These are phyloP conservation scores for Geodia barretti DNA, from an alignment of 37 sponge, comb jelly and placozoan genomes.

Conservation along the genomic window DNA sequence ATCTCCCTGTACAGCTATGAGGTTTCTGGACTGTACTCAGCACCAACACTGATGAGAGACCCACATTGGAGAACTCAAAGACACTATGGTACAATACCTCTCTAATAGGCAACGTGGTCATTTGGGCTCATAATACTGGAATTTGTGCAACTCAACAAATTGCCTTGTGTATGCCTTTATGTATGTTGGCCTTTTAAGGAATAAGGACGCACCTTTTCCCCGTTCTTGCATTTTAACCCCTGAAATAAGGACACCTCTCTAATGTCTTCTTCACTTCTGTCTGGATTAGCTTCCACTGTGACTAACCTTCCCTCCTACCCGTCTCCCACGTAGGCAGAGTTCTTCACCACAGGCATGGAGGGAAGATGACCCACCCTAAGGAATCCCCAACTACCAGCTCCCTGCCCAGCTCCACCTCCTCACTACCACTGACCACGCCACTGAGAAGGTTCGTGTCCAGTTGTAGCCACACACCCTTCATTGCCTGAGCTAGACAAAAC, in stretches of 20 bases:
- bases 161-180: too few relatives aligned
- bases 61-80: slow-evolving; percentile 47
- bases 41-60: slow-evolving; percentile 70
- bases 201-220: background rate
- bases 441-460: too few relatives aligned
- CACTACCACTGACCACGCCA: slow-evolving; percentile 1
- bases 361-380: background rate
- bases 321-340: background rate
- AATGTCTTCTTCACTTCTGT: too few relatives aligned
- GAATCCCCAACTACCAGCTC: background rate
- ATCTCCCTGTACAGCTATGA: slow-evolving; percentile 47
- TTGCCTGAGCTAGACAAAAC: too few relatives aligned
- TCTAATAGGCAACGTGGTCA: too few relatives aligned
- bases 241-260: too few relatives aligned
- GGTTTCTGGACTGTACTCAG: slow-evolving; percentile 63
- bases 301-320: background rate
- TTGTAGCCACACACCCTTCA: too few relatives aligned
- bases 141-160: too few relatives aligned
- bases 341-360: background rate
- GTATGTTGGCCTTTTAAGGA: too few relatives aligned
- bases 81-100: slow-evolving; percentile 52
- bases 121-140: too few relatives aligned
- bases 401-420: background rate
- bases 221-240: too few relatives aligned
- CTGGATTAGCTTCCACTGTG: background rate